These are phyloP conservation scores for Pteromalus puparum DNA, from an alignment of 1,140 invertebrate species.

Conservation along the genomic window DNA sequence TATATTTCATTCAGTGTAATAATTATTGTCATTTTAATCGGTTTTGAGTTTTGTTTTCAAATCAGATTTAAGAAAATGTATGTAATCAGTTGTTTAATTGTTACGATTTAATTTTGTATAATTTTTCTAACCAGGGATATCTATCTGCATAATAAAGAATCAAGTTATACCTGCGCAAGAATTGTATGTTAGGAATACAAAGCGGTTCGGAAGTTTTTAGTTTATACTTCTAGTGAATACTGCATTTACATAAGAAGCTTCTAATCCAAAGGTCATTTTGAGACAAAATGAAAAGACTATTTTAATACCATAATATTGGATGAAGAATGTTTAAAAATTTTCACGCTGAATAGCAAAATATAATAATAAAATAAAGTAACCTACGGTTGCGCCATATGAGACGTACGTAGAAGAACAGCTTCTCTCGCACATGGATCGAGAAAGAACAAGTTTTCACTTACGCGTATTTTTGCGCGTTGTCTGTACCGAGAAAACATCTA, in stretches of 20 bases:
- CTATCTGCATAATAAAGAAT: slow-evolving; percentile 4
- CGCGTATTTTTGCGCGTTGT: not conserved
- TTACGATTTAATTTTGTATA: not conserved
- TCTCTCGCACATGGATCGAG: not conserved
- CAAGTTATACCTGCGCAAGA: slow-evolving; percentile 5
- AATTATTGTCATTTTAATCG: not conserved
- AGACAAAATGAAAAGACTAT: slow-evolving; percentile 46
- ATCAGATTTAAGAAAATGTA: not conserved
- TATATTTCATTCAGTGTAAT: not conserved
- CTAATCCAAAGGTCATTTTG: slow-evolving; percentile 39
- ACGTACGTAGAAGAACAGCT: slow-evolving; percentile 35
- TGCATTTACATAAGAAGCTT: slow-evolving; percentile 40
- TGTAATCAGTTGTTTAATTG: not conserved
- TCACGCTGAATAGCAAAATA: slow-evolving; percentile 1
- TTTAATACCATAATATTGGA: slow-evolving; percentile 45
- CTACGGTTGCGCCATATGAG: not conserved
- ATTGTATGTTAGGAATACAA: slow-evolving; percentile 26
- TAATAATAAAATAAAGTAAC: not conserved
- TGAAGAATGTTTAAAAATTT: slow-evolving; percentile 26
- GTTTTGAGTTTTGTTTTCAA: not conserved
- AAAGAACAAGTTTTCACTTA: not conserved
- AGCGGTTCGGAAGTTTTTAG: slow-evolving; percentile 32
- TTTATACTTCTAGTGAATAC: slow-evolving; percentile 40
- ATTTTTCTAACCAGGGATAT: slow-evolving; percentile 27
- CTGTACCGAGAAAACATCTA: not conserved